Conservation (phyloP, 2,797 vertebrate genomes). For the Anabacerthia variegaticeps region DNA sequence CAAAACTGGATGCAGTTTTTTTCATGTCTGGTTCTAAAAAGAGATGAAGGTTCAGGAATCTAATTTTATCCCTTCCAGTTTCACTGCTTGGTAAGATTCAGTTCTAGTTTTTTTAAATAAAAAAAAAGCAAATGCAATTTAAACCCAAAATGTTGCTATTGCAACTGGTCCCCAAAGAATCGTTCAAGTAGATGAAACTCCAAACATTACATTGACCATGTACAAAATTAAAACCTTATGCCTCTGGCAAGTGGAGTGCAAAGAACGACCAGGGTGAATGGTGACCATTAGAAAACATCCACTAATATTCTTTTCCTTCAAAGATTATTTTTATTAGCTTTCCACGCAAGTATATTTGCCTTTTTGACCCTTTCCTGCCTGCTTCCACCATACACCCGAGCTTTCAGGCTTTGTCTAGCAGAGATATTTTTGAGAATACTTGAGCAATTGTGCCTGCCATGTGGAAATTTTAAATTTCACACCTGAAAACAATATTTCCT, state of each 20-base stretch:
- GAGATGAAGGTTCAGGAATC: constrained; percentile 57
- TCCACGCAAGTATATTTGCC: neutral
- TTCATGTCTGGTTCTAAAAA: constrained; percentile 64
- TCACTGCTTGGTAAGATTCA: constrained; percentile 40
- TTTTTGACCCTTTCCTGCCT: constrained; percentile 23
- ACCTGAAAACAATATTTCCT: neutral
- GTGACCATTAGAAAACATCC: constrained; percentile 43
- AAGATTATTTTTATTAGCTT: constrained; percentile 32
- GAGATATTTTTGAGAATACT: neutral
- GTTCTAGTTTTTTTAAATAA: neutral
- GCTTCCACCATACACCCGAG: neutral
- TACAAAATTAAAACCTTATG: constrained; percentile 52
- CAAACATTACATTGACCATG: constrained; percentile 30
- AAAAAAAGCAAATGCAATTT: neutral
- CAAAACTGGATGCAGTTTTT: constrained; percentile 56
- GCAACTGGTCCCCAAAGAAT: constrained; percentile 31
- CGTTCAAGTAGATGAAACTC: constrained; percentile 19
- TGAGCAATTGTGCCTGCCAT: neutral
- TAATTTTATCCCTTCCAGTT: constrained; percentile 66
- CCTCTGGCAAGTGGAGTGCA: constrained; percentile 30
- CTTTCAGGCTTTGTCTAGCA: neutral
- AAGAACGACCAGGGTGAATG: neutral
- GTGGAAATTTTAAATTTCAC: neutral
- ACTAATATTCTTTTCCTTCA: constrained; percentile 34
- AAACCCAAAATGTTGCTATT: constrained; percentile 43